Percentiles rank a stretch among this genome's conserved stretches.
These are phyloP conservation scores for Neodon shergylaensis DNA, from an alignment of 2,113 vertebrate genomes.

Conservation along the genomic window DNA sequence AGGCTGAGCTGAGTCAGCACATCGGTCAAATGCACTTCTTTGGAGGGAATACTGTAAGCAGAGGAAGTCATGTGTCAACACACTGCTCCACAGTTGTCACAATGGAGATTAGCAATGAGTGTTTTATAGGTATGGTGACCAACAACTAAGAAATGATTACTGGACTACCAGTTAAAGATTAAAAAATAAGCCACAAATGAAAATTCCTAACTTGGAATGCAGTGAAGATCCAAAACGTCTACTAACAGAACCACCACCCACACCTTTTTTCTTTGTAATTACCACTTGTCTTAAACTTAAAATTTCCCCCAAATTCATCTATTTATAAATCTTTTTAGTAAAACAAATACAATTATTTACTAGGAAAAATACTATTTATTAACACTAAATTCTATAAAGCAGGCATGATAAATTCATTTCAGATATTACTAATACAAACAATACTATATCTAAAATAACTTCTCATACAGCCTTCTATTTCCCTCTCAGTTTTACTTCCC, in stretches of 20 bases:
- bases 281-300: not conserved
- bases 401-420: not conserved
- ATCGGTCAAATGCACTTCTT: constrained; percentile 93
- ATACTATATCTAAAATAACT: not conserved
- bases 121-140: not conserved
- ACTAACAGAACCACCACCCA: not conserved
- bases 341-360: not conserved
- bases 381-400: not conserved
- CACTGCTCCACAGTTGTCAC: accelerated
- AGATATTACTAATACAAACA: not conserved
- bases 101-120: not conserved
- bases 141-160: accelerated
- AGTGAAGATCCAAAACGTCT: accelerated
- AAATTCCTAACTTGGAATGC: no score
- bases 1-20: constrained; percentile 87
- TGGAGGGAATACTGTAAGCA: constrained; percentile 91
- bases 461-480: not conserved
- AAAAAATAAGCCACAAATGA: not conserved
- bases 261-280: not conserved
- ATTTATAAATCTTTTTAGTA: not conserved
- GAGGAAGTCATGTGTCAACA: not conserved
- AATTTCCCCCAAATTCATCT: not conserved
- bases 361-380: not conserved
- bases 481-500: not conserved
- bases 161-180: not conserved